Percentiles rank a stretch among this genome's conserved stretches.
phyloP scores from a whole-genome alignment of 2,888 invertebrate species.

The Ormyrus thymus region DNA sequence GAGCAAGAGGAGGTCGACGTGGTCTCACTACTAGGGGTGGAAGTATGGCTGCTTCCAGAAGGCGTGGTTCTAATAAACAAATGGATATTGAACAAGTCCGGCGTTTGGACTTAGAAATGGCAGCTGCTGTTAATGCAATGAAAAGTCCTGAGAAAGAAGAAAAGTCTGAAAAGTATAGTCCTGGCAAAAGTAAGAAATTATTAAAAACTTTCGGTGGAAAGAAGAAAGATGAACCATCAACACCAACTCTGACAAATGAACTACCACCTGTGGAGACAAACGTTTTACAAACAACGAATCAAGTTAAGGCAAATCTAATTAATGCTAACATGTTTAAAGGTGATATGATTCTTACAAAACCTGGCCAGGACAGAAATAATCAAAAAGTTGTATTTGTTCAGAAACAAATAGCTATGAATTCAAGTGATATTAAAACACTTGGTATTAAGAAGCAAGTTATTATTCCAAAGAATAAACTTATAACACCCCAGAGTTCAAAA shows the following conservation, averaged over 20 bases:
- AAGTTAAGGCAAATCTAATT: slow-evolving; percentile 77
- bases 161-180: slow-evolving; percentile 59
- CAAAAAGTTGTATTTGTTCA: slow-evolving; percentile 69
- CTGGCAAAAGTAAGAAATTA: slow-evolving; percentile 62
- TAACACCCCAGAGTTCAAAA: slow-evolving; percentile 43
- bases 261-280: slow-evolving; percentile 60
- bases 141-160: slow-evolving; percentile 71
- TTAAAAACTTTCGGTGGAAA: slow-evolving; percentile 62
- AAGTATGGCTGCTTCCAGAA: slow-evolving; percentile 64
- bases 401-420: slow-evolving; percentile 68
- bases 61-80: slow-evolving; percentile 69
- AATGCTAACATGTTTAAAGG: slow-evolving; percentile 74
- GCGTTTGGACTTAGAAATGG: slow-evolving; percentile 73
- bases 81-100: slow-evolving; percentile 71
- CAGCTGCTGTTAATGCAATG: slow-evolving; percentile 73
- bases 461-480: slow-evolving; percentile 63
- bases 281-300: slow-evolving; percentile 71
- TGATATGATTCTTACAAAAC: slow-evolving; percentile 72
- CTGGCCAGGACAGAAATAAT: slow-evolving; percentile 68
- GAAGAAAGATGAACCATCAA: slow-evolving; percentile 66
- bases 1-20: slow-evolving; percentile 71
- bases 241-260: slow-evolving; percentile 53
- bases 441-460: slow-evolving; percentile 65
- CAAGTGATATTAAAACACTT: slow-evolving; percentile 65
- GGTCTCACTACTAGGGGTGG: slow-evolving; percentile 72